A percentile compares a stretch with the other conserved stretches of the same genome.
Evolutionary conservation across 1,140 invertebrate species (phyloP).

Genomic region (Protaetia brevitarsis): DNA sequence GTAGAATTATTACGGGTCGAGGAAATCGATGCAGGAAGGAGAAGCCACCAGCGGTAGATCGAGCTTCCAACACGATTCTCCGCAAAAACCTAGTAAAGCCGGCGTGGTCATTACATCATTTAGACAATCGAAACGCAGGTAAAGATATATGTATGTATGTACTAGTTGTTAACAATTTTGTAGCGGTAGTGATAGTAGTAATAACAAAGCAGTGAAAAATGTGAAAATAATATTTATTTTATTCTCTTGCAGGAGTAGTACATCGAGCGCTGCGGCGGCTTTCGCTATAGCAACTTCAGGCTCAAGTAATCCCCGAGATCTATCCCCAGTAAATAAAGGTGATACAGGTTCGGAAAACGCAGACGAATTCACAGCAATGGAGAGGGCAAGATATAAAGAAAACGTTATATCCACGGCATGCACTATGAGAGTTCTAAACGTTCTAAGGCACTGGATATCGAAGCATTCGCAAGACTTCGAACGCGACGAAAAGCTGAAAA

Average conservation of each 20-base stretch:
- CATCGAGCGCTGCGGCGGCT: conserved; percentile 82
- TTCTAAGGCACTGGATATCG: conserved; percentile 71
- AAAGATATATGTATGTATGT: too few relatives aligned
- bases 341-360: conserved; percentile 31
- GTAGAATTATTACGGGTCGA: conserved; percentile 50
- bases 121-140: conserved; percentile 84
- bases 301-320: conserved; percentile 73
- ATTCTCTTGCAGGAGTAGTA: conserved; percentile 71
- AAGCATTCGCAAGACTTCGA: conserved; percentile 82
- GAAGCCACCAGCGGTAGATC: conserved; percentile 52
- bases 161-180: conserved; percentile 26
- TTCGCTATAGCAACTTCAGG: conserved; percentile 91
- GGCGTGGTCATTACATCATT: conserved; percentile 93
- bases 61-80: conserved; percentile 60
- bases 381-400: conserved; percentile 64
- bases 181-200: neutral
- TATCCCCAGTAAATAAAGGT: conserved; percentile 39
- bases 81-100: conserved; percentile 65
- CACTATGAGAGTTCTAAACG: conserved; percentile 90
- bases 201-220: too few relatives aligned
- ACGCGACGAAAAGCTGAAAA: conserved; percentile 70
- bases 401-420: conserved; percentile 88
- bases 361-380: conserved; percentile 45
- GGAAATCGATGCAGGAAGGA: conserved; percentile 51
- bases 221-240: neutral